phyloP scores from a whole-genome alignment of 2,797 vertebrate genomes.

The Argentina silus region DNA sequence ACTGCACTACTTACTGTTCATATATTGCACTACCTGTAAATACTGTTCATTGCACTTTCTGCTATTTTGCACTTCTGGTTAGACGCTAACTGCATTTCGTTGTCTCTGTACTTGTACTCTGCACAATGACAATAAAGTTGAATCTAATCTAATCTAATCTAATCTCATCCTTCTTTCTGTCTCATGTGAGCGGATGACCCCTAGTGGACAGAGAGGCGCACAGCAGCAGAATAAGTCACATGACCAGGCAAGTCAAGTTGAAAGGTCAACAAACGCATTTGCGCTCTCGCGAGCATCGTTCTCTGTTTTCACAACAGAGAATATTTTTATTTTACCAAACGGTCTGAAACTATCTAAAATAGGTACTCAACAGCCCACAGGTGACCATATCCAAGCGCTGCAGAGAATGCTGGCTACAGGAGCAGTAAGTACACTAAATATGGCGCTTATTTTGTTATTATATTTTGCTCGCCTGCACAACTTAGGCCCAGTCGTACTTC shows the following conservation, averaged over 20 bases:
- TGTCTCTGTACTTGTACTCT: too few species aligned
- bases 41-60: too few species aligned
- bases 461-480: neutral
- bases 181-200: too few species aligned
- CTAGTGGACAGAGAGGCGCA: neutral
- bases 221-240: neutral
- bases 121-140: too few species aligned
- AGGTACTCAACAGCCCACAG: constrained; percentile 20
- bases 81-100: too few species aligned
- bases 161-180: too few species aligned
- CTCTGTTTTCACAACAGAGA: constrained; percentile 37
- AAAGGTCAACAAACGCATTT: constrained; percentile 29
- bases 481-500: neutral
- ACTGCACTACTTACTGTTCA: too few species aligned
- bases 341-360: constrained; percentile 17
- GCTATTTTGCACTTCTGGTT: too few species aligned
- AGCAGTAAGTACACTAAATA: constrained; percentile 70
- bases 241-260: constrained; percentile 7
- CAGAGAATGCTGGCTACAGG: constrained; percentile 80
- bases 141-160: too few species aligned
- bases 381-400: constrained; percentile 25
- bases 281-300: constrained; percentile 13
- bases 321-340: constrained; percentile 20
- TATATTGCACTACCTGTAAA: too few species aligned
- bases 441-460: too few species aligned